Conservation (phyloP, 2,113 vertebrate genomes). For the Dromiciops gliroides region DNA sequence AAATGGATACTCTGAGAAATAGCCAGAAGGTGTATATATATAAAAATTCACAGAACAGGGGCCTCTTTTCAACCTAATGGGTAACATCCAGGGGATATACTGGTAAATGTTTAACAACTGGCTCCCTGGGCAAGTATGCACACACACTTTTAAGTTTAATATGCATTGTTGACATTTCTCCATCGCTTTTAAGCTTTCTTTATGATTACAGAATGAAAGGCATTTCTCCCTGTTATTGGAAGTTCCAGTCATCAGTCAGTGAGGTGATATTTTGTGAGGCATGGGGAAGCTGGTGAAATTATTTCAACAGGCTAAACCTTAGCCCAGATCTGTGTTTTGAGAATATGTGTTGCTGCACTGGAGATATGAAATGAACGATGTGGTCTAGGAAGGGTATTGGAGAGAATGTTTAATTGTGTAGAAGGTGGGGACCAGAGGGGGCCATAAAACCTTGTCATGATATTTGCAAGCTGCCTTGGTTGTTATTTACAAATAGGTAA, state of each 20-base stretch:
- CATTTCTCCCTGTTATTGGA: background rate
- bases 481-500: constrained; percentile 48
- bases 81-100: background rate
- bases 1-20: constrained; percentile 40
- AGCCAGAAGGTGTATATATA: background rate
- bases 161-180: background rate
- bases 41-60: background rate
- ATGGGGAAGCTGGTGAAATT: background rate
- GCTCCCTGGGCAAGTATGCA: background rate
- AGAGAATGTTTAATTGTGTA: background rate
- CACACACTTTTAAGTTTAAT: background rate
- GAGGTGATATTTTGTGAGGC: background rate
- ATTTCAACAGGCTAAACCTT: background rate
- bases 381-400: background rate
- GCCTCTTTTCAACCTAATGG: background rate
- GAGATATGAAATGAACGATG: background rate
- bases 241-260: background rate
- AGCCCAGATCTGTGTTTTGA: background rate
- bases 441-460: constrained; percentile 15
- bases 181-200: background rate
- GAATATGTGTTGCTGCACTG: background rate
- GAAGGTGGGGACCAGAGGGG: constrained; percentile 2
- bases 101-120: background rate
- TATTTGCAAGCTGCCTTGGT: constrained; percentile 37
- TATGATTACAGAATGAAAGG: background rate